phyloP scores from a whole-genome alignment of 2,113 vertebrate genomes.

The Phaethornis superciliosus region DNA sequence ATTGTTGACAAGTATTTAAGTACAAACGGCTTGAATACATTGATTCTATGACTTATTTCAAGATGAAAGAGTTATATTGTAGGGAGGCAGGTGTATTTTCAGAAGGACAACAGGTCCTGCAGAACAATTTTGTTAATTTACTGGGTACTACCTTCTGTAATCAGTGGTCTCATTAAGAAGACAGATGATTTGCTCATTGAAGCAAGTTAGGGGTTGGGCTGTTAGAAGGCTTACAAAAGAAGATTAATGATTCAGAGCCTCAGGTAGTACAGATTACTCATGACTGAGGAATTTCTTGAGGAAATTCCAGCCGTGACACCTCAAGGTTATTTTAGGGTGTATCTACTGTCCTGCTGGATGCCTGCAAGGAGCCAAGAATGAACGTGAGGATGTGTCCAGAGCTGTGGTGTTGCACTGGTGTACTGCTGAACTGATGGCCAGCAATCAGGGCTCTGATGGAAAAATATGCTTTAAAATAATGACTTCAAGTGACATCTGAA shows the following conservation, averaged over 20 bases:
- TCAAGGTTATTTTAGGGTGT: slow-evolving; percentile 33
- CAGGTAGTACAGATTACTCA: background rate
- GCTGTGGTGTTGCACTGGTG: background rate
- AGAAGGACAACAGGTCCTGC: background rate
- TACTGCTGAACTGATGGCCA: background rate
- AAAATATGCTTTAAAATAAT: background rate
- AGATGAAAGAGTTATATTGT: background rate
- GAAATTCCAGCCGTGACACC: slow-evolving; percentile 42
- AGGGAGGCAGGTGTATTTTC: background rate
- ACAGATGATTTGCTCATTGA: slow-evolving; percentile 40
- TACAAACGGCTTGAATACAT: background rate
- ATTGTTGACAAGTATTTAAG: background rate
- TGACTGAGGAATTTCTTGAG: background rate
- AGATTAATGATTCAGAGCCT: background rate
- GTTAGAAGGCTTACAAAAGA: slow-evolving; percentile 32
- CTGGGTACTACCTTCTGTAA: background rate
- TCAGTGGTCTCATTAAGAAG: slow-evolving; percentile 32
- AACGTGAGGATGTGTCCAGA: background rate
- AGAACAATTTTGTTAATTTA: slow-evolving; percentile 30
- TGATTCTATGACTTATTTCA: background rate
- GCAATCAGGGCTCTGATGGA: background rate
- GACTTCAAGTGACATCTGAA: background rate
- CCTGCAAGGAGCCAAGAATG: background rate
- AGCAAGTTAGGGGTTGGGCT: background rate
- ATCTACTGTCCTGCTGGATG: background rate